These are phyloP conservation scores for Gryon sp. DNA, from an alignment of 1,140 invertebrate species.

Conservation along the genomic window DNA sequence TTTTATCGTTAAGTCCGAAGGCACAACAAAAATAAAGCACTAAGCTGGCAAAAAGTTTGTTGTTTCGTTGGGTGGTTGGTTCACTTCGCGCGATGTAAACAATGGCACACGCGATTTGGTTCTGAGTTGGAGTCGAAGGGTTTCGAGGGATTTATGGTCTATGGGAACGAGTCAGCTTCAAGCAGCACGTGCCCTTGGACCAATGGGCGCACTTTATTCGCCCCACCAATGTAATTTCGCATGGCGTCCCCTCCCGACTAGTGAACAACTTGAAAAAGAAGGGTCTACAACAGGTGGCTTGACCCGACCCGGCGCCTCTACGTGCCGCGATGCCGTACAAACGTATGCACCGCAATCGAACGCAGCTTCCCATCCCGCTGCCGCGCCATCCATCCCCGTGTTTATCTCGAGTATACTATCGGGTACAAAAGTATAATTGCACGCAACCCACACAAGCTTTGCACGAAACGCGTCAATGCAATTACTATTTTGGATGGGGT, in stretches of 20 bases:
- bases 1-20: background rate
- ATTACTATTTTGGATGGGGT: slow-evolving; percentile 9
- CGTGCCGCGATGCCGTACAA: slow-evolving; percentile 41
- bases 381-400: slow-evolving; percentile 35
- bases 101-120: slow-evolving; percentile 55
- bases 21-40: too few relatives aligned
- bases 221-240: slow-evolving; percentile 58
- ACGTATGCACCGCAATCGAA: slow-evolving; percentile 35
- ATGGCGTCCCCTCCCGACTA: slow-evolving; percentile 37
- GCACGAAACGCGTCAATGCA: slow-evolving; percentile 39
- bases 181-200: slow-evolving; percentile 76
- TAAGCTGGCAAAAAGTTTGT: too few relatives aligned
- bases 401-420: slow-evolving; percentile 19
- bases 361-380: slow-evolving; percentile 45
- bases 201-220: slow-evolving; percentile 62
- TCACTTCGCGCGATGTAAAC: slow-evolving; percentile 50
- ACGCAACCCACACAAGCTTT: slow-evolving; percentile 17
- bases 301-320: slow-evolving; percentile 62
- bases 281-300: slow-evolving; percentile 76
- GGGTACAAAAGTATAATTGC: slow-evolving; percentile 40
- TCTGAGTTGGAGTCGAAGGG: slow-evolving; percentile 68
- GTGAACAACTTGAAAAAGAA: slow-evolving; percentile 29
- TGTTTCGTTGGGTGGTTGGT: too few relatives aligned
- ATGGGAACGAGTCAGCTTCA: slow-evolving; percentile 73
- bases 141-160: slow-evolving; percentile 74